Evolutionary conservation across 2,797 vertebrate genomes (phyloP).

Genomic region (Sebastes flavidus): DNA sequence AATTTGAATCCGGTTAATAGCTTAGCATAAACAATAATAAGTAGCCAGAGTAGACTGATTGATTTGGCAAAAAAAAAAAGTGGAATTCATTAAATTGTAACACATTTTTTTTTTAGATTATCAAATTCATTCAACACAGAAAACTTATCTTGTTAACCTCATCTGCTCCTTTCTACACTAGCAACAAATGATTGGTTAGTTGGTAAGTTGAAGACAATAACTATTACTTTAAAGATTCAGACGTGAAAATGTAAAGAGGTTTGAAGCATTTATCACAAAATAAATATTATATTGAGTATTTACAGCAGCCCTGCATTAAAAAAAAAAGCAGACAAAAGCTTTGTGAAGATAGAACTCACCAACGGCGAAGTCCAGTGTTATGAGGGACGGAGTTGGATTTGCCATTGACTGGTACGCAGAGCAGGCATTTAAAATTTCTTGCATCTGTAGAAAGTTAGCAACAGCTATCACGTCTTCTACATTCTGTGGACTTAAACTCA

Average conservation of each 20-base stretch:
- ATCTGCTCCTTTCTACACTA: neutral
- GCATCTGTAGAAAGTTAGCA: constrained; percentile 96
- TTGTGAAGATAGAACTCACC: constrained; percentile 73
- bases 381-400: constrained; percentile 44
- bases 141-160: neutral
- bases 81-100: neutral
- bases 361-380: constrained; percentile 46
- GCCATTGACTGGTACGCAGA: constrained; percentile 89
- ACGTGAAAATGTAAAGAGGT: neutral
- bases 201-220: too few relatives aligned
- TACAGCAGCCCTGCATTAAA: neutral
- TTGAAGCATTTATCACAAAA: neutral
- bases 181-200: neutral
- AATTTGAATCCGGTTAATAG: neutral
- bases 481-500: constrained; percentile 90
- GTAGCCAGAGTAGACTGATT: neutral
- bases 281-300: neutral
- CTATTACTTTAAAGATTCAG: neutral
- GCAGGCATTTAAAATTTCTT: constrained; percentile 93
- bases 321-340: neutral
- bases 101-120: neutral
- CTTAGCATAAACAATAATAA: neutral
- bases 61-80: neutral
- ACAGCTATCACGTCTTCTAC: constrained; percentile 93
- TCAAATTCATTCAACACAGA: neutral